Evolutionary conservation across 2,888 invertebrate genomes (phyloP).

Genomic region (Achlya flavicornis): DNA sequence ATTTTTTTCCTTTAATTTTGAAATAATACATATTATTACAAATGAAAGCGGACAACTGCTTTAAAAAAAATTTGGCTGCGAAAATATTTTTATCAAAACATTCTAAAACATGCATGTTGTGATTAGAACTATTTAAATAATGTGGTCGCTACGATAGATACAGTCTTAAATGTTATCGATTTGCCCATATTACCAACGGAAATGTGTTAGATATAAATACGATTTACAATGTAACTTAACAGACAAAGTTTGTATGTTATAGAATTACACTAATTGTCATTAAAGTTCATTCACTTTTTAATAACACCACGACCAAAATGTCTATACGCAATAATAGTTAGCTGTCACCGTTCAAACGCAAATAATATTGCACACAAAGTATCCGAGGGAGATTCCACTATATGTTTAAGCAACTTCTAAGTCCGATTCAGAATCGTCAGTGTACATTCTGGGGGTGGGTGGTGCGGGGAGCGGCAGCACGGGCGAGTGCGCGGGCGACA

Average conservation of each 20-base stretch:
- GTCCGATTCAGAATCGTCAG: slow-evolving; percentile 91
- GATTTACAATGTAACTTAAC: slow-evolving; percentile 1
- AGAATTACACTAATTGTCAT: neutral
- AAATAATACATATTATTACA: neutral
- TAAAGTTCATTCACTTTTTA: neutral
- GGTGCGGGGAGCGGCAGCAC: slow-evolving; percentile 54
- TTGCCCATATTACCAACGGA: neutral
- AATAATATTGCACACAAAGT: neutral
- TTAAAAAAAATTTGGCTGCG: neutral
- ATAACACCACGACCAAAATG: neutral
- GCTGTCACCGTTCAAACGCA: slow-evolving; percentile 19
- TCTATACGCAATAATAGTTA: slow-evolving; percentile 17
- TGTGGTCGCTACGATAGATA: slow-evolving; percentile 3
- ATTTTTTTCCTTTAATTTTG: no score
- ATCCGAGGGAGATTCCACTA: slow-evolving; percentile 5
- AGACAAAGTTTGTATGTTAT: neutral
- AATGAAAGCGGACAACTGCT: neutral
- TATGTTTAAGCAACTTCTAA: slow-evolving; percentile 89
- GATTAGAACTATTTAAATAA: neutral
- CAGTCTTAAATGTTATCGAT: neutral
- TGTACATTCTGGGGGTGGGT: slow-evolving; percentile 72
- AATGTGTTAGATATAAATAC: slow-evolving; percentile 7
- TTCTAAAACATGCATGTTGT: neutral
- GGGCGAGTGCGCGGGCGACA: slow-evolving; percentile 45
- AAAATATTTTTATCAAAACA: neutral